Evolutionary conservation across 1,140 invertebrate genomes (phyloP), one percentile per base, ranked within the genome.

Genomic region (Mizuhopecten yessoensis): DNA sequence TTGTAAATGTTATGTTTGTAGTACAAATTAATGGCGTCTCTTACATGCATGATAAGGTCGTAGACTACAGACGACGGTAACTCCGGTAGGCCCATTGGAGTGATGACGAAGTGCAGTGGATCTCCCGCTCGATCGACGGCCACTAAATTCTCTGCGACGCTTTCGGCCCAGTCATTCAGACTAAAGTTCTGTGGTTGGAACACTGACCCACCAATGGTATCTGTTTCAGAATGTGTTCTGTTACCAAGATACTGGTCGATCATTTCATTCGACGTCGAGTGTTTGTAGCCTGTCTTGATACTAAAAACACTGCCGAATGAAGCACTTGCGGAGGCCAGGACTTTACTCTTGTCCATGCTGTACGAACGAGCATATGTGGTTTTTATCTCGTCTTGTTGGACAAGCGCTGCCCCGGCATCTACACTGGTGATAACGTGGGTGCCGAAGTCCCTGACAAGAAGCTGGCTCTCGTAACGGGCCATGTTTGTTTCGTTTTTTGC

Each of bases 401-500:
- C 90, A 1, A 95, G 49, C 9, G 91, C 88, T 29, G 94, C 95
- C n/a, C 95, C 95, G n/a, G 93, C 95, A 57, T 94, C 92, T 23
- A 92, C 88, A 33, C 90, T 91, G 13, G 90, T 93, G 0, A 94
- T 86, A 15, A 93, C 34, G 88, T 95, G 95, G 20, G 94, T 95
- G 87, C 95, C 95, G 88, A 93, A 96, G 87, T 95, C 95, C 88
- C 95, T 39, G 3, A 96, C 90, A 1, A 96, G 34, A 15, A 96
- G 87, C 89, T 95, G 93, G 17, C 91, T 92, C 33, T 93, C 89
- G 88, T 95, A 95, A 15, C 90, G 36, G 1, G 95, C 95, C 23
- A 90, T 57, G 15, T 92, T 87, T 39, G 93, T 94, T 29, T 93
- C 86, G 90, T 94, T 94, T 5, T 89, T 88, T 49, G 92, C 45